These are phyloP conservation scores for Amblyteles armatorius DNA, from an alignment of 2,888 invertebrate species.

Conservation along the genomic window DNA sequence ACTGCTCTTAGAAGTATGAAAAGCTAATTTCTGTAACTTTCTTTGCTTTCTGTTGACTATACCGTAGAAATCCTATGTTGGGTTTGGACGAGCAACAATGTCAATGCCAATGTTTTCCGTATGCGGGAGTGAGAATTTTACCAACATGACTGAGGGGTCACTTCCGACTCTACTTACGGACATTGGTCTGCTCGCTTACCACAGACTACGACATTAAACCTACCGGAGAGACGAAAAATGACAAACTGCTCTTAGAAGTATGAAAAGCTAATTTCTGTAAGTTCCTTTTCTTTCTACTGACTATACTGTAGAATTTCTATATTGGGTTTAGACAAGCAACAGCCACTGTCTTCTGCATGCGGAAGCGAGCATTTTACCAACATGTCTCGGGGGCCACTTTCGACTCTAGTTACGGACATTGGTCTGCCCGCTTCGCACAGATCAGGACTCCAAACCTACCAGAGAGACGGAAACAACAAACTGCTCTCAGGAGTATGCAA, in stretches of 20 bases:
- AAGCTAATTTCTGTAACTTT: not conserved
- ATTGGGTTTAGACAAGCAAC: constrained; percentile 23
- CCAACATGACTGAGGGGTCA: not conserved
- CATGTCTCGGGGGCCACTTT: not conserved
- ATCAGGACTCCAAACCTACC: too few species aligned
- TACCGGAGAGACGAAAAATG: not conserved
- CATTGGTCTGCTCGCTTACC: too few species aligned
- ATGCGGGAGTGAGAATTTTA: constrained; percentile 28
- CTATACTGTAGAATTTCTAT: not conserved
- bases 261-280: not conserved
- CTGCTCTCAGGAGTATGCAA: not conserved
- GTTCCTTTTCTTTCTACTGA: not conserved
- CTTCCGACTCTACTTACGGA: not conserved
- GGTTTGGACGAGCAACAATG: constrained; percentile 29
- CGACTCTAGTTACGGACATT: too few species aligned
- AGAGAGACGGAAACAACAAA: not conserved
- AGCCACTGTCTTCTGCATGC: constrained; percentile 38
- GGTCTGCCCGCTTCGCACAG: too few species aligned
- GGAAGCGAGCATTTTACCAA: constrained; percentile 9
- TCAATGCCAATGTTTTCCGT: constrained; percentile 33
- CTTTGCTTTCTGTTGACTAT: not conserved
- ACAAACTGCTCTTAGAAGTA: not conserved
- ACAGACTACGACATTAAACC: too few species aligned
- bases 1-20: not conserved
- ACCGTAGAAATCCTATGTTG: not conserved